Evolutionary conservation across 2,888 invertebrate genomes (phyloP).

Genomic region (Acleris cristana): DNA sequence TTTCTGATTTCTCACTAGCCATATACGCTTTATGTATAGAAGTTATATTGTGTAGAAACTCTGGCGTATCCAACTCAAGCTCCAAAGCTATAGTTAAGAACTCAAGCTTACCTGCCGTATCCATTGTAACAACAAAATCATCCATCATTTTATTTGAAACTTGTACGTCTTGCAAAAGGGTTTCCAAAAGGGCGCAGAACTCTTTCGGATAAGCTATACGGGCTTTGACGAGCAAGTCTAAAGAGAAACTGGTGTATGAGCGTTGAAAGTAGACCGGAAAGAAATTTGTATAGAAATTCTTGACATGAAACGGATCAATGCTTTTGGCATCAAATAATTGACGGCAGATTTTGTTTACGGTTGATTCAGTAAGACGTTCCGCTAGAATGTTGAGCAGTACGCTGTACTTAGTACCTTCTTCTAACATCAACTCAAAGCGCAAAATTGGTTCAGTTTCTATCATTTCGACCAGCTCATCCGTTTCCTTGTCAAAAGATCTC

Average conservation of each 20-base stretch:
- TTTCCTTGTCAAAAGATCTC: too few relatives aligned
- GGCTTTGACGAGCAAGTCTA: conserved; percentile 58
- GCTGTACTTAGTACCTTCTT: conserved; percentile 50
- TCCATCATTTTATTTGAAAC: conserved; percentile 54
- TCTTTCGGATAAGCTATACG: conserved; percentile 45
- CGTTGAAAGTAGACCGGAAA: conserved; percentile 54
- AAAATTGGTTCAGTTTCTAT: conserved; percentile 50
- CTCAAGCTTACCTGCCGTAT: conserved; percentile 41
- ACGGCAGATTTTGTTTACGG: conserved; percentile 54
- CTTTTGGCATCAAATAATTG: conserved; percentile 48
- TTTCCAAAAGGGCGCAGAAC: conserved; percentile 50
- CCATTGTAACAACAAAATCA: conserved; percentile 54
- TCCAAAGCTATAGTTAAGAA: conserved; percentile 50
- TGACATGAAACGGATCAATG: conserved; percentile 45
- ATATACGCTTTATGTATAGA: conserved; percentile 60
- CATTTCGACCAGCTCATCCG: conserved; percentile 43
- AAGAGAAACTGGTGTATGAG: conserved; percentile 50
- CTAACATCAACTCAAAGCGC: conserved; percentile 47
- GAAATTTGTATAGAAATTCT: conserved; percentile 49
- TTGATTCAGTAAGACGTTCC: conserved; percentile 45
- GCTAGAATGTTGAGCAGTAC: conserved; percentile 50
- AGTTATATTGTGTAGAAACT: conserved; percentile 57
- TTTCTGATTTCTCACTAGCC: conserved; percentile 51
- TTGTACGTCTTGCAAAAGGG: conserved; percentile 52
- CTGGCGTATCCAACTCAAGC: conserved; percentile 48